These are phyloP conservation scores for Aphelocoma californica DNA, from an alignment of 2,797 vertebrate genomes.

Conservation along the genomic window DNA sequence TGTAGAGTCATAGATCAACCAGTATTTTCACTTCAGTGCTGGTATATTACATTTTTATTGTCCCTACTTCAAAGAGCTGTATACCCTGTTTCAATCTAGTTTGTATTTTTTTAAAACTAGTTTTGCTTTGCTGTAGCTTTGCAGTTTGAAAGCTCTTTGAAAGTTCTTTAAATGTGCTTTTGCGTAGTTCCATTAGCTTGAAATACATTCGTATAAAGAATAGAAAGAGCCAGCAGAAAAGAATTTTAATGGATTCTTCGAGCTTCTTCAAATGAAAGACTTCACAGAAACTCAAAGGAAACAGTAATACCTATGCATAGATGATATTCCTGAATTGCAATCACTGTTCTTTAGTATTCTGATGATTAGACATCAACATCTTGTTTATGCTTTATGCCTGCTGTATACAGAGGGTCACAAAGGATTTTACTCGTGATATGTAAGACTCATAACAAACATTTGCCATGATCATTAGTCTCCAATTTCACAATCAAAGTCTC, in stretches of 20 bases:
- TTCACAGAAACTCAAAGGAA: background rate
- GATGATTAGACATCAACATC: background rate
- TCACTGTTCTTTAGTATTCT: background rate
- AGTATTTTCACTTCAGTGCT: background rate
- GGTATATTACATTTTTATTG: background rate
- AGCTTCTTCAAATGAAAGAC: background rate
- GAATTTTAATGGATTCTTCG: background rate
- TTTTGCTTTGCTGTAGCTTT: background rate
- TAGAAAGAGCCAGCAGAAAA: background rate
- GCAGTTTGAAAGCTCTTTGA: background rate
- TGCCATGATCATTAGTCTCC: background rate
- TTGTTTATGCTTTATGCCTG: background rate
- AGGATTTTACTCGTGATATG: background rate
- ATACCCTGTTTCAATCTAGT: background rate
- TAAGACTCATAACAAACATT: background rate
- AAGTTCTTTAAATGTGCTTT: background rate
- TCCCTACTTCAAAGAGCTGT: background rate
- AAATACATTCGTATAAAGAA: constrained; percentile 23
- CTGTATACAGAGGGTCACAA: background rate
- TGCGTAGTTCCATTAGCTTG: background rate
- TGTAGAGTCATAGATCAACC: background rate
- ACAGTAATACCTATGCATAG: background rate
- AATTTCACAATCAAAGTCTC: background rate
- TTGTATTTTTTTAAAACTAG: background rate
- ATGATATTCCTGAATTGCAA: background rate